Evolutionary conservation across 2,113 vertebrate genomes (phyloP).

Genomic region (Podiceps cristatus): DNA sequence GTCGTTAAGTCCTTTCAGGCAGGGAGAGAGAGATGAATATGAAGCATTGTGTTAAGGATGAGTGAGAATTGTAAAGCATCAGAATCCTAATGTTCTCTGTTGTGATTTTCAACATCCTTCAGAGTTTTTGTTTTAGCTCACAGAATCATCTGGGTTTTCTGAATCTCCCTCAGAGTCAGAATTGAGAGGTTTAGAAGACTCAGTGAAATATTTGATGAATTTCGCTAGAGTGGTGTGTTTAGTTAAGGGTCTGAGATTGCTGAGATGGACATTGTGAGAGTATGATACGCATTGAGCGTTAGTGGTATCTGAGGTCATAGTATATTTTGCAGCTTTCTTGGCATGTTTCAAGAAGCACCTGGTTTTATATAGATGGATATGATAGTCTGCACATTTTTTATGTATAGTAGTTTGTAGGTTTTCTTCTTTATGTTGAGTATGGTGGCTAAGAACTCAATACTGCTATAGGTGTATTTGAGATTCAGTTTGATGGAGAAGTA

Average conservation of each 20-base stretch:
- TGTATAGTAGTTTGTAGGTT: neutral
- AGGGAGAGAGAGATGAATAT: neutral
- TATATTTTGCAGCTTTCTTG: neutral
- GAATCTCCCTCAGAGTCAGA: neutral
- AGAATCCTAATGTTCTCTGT: neutral
- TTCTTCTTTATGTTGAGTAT: neutral
- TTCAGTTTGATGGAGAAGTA: neutral
- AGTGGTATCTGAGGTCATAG: neutral
- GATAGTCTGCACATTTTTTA: neutral
- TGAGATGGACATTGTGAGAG: neutral
- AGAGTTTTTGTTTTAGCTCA: neutral
- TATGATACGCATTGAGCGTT: neutral
- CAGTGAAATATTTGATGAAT: neutral
- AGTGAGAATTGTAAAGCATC: neutral
- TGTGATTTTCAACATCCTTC: neutral
- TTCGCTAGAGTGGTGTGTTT: neutral
- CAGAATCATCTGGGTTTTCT: neutral
- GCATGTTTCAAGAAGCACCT: neutral
- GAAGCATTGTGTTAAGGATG: neutral
- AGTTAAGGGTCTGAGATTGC: neutral
- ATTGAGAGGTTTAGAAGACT: neutral
- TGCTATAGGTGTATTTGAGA: neutral
- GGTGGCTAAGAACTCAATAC: neutral
- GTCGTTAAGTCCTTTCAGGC: neutral
- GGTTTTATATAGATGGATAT: neutral